These are phyloP conservation scores for Arvicanthis niloticus DNA, from an alignment of 2,113 vertebrate species.

Conservation along the genomic window DNA sequence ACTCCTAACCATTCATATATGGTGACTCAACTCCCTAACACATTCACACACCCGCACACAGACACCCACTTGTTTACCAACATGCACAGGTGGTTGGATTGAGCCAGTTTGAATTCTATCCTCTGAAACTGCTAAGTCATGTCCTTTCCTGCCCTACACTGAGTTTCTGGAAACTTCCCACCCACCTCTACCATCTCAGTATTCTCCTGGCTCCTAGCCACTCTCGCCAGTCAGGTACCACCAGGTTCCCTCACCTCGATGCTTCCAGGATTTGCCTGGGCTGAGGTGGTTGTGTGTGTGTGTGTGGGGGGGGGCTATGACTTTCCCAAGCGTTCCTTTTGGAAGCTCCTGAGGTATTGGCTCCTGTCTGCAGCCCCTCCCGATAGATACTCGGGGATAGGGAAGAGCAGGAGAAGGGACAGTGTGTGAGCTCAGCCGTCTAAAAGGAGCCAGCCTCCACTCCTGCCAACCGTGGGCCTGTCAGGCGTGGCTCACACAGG, in stretches of 20 bases:
- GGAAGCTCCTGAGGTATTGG: rapidly evolving
- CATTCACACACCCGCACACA: background rate
- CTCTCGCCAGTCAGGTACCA: background rate
- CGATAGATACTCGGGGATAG: no score
- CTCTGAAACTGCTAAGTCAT: background rate
- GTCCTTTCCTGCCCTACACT: background rate
- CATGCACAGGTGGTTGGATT: no score
- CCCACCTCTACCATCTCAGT: background rate
- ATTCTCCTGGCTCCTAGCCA: background rate
- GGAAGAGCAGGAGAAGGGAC: background rate
- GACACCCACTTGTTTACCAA: background rate
- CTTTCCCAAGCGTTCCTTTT: no score
- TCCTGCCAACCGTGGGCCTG: background rate
- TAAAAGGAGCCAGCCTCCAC: background rate
- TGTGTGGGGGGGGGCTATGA: background rate
- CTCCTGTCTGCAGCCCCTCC: background rate
- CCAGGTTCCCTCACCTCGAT: background rate
- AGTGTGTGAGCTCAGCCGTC: background rate
- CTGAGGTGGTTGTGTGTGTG: no score
- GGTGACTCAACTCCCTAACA: background rate
- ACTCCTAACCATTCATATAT: background rate
- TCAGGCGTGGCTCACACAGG: background rate
- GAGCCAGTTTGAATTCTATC: background rate
- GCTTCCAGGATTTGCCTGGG: background rate
- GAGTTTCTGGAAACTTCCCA: background rate